phyloP scores from a whole-genome alignment of 2,797 vertebrate genomes.

The Sebastes matsubarae region DNA sequence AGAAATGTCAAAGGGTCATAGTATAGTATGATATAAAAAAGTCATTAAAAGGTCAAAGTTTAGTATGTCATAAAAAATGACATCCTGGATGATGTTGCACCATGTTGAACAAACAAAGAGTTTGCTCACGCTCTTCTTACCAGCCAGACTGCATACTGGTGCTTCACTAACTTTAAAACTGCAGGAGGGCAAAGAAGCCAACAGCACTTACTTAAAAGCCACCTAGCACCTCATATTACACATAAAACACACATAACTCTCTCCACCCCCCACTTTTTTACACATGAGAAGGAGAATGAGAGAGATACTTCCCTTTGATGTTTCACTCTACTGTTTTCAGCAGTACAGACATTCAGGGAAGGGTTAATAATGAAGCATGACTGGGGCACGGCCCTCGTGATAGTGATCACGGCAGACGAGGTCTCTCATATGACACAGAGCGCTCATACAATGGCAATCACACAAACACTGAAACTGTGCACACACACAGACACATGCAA shows the following conservation, averaged over 20 bases:
- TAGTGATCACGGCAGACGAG: conserved; percentile 50
- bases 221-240: conserved; percentile 45
- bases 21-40: no score
- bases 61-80: neutral
- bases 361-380: conserved; percentile 63
- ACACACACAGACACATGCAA: neutral
- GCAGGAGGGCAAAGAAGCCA: conserved; percentile 31
- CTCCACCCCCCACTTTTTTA: conserved; percentile 11
- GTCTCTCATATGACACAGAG: conserved; percentile 74
- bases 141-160: conserved; percentile 16
- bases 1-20: no score
- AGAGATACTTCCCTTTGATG: conserved; percentile 33
- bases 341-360: neutral
- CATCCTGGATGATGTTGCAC: neutral
- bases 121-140: conserved; percentile 12
- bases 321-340: conserved; percentile 7
- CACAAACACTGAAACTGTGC: neutral
- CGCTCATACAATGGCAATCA: conserved; percentile 23
- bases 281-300: conserved; percentile 6
- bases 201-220: conserved; percentile 34
- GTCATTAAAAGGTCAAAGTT: no score
- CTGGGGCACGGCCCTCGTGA: conserved; percentile 66
- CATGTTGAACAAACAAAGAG: conserved; percentile 22
- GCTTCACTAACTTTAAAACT: conserved; percentile 34
- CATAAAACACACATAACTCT: conserved; percentile 27